Base-by-base conservation (phyloP, 2,888 invertebrate genomes). In the Gymnocheta viridis region DNA sequence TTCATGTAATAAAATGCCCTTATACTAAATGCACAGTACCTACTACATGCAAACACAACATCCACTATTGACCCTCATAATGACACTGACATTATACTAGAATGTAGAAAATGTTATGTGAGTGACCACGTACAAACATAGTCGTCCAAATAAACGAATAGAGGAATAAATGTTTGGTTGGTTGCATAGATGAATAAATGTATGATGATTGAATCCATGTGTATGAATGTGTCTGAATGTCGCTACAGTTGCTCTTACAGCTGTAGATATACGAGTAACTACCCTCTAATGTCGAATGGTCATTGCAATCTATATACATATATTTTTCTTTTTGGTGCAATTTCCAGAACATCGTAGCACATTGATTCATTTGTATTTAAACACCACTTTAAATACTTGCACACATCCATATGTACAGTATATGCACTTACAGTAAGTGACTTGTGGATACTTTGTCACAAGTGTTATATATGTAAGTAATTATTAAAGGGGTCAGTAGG, bases 51-150 rank as follows among this genome's bases (percentile, higher is more conserved):
- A 29, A 49, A 14, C 60, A 54, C 22, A 58, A 54, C 79, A 56
- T 64, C 72, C 41, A 79, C 70, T 69, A 24, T 78, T 84, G 84
- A 84, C 84, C 84, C 84, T 84, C 84, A 84, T 84, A 73, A 76
- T 81, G 77, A 81, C 77, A 78, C 81, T 77, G 80, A 77, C 80
- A 84, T 84, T 72, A 66, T 69, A 69, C 69, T n/a, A 41, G 38
- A 38, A 29, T 32, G 29, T 60, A 78, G 22, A 27, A 35, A 41
- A 72, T 60, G 22, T 60, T 27, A 58, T 83, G 49, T 27, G 58
- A 58, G 64, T 49, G 67, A 69, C 56, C 74, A 74, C 49, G 32
- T 56, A n/a, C 47, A 38, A 24, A n/a, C 47, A 19, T 14, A 19
- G 7, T 41, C 32, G 35, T 60, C 14, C 35, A 22, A 64, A 49